These are phyloP conservation scores for Drosophila mauritiana DNA, from an alignment of 1,140 invertebrate species.

Conservation along the genomic window DNA sequence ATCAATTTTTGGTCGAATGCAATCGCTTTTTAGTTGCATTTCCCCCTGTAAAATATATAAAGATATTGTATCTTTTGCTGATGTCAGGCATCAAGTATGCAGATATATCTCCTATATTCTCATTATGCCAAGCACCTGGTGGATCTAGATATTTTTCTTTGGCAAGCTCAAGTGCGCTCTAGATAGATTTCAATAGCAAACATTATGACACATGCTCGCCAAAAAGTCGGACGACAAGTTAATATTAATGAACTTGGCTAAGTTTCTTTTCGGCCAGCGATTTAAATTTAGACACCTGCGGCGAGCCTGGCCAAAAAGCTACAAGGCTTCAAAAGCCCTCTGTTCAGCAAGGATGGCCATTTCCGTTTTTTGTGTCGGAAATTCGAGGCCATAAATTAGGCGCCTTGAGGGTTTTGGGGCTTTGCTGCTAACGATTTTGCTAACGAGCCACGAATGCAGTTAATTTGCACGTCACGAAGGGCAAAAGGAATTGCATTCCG, in stretches of 20 bases:
- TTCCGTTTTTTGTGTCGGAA: slow-evolving; percentile 29
- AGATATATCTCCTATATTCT: slow-evolving; percentile 34
- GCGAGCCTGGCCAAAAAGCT: slow-evolving; percentile 17
- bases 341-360: slow-evolving; percentile 23
- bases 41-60: background rate
- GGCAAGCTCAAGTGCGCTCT: slow-evolving; percentile 44
- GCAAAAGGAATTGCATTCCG: slow-evolving; percentile 28
- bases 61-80: slow-evolving; percentile 34
- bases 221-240: slow-evolving; percentile 41
- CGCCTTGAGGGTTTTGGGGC: slow-evolving; percentile 4
- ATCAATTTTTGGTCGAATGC: background rate
- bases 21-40: slow-evolving; percentile 4
- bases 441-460: slow-evolving; percentile 37
- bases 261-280: slow-evolving; percentile 9
- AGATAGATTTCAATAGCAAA: slow-evolving; percentile 69
- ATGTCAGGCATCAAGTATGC: slow-evolving; percentile 69
- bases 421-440: slow-evolving; percentile 18
- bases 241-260: slow-evolving; percentile 62
- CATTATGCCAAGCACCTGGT: slow-evolving; percentile 60
- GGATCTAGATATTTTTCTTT: slow-evolving; percentile 19
- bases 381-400: slow-evolving; percentile 53
- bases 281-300: slow-evolving; percentile 44
- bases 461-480: slow-evolving; percentile 21
- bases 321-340: slow-evolving; percentile 41
- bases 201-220: slow-evolving; percentile 51